These are phyloP conservation scores for Heliothis subflexa DNA, from an alignment of 1,140 invertebrate species.

Conservation along the genomic window DNA sequence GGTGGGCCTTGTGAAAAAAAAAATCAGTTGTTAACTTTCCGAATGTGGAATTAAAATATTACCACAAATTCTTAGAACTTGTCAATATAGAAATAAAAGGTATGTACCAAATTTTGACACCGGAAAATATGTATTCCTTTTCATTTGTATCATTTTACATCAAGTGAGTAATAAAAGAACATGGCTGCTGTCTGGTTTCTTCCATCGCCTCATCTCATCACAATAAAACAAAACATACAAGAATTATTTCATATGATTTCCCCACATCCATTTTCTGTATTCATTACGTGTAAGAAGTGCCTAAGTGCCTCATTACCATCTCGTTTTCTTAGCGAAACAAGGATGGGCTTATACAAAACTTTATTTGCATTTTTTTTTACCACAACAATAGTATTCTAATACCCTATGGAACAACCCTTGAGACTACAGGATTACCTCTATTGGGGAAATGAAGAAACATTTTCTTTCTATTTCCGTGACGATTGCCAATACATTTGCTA, in stretches of 20 bases:
- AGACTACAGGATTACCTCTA: constrained; percentile 42
- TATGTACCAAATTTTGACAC: no score
- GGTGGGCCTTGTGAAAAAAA: not conserved
- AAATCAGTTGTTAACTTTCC: no score
- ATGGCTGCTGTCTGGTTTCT: no score
- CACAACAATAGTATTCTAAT: constrained; percentile 18
- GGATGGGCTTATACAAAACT: not conserved
- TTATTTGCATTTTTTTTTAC: not conserved
- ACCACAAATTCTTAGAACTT: no score
- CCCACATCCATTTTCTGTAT: constrained; percentile 7
- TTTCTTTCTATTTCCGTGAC: constrained; percentile 29
- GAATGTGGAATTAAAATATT: no score
- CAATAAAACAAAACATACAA: not conserved
- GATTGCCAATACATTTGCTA: constrained; percentile 37
- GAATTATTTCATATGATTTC: not conserved
- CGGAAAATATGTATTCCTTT: no score
- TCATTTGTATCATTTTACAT: no score
- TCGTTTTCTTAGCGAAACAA: not conserved
- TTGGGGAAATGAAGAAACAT: constrained; percentile 29
- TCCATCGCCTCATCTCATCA: not conserved
- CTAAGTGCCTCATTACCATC: constrained; percentile 4
- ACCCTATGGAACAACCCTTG: constrained; percentile 1
- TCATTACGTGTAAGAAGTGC: not conserved
- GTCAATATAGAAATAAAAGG: no score
- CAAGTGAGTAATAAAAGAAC: no score